Evolutionary conservation across 2,113 vertebrate genomes (phyloP).

Genomic region (Gnathonemus longibarbis): DNA sequence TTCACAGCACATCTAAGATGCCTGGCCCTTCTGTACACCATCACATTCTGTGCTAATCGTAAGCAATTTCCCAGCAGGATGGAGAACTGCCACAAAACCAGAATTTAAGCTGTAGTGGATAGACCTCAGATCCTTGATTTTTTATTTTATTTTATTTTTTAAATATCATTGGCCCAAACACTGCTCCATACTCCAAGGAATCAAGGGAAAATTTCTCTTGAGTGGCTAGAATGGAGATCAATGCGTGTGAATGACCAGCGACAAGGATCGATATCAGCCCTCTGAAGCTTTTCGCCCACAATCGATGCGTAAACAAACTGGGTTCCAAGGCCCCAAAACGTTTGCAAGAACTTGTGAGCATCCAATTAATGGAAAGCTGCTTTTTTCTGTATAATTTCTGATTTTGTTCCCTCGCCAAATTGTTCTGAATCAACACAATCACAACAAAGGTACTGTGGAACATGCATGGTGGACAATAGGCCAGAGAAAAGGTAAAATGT

Average conservation of each 20-base stretch:
- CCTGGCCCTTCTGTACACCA: too few relatives aligned
- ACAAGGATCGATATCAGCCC: background rate
- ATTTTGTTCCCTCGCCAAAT: background rate
- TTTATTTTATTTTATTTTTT: background rate
- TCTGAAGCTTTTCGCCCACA: background rate
- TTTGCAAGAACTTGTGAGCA: background rate
- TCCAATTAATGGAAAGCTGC: background rate
- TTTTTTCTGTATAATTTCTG: background rate
- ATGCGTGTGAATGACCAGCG: background rate
- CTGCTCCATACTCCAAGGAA: background rate
- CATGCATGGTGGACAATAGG: background rate
- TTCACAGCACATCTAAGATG: background rate
- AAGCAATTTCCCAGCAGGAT: background rate
- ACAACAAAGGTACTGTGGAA: background rate
- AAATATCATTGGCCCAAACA: background rate
- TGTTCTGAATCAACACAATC: constrained; percentile 1
- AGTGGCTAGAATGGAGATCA: background rate
- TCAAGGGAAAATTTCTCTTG: background rate
- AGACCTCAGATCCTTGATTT: background rate
- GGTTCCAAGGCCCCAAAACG: background rate
- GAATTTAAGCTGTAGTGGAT: background rate
- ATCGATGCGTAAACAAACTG: background rate
- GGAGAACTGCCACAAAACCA: background rate
- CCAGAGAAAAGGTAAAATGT: background rate
- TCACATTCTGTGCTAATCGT: background rate